Conservation (phyloP, 2,113 vertebrate genomes). For the Nothocercus nigrocapillus region DNA sequence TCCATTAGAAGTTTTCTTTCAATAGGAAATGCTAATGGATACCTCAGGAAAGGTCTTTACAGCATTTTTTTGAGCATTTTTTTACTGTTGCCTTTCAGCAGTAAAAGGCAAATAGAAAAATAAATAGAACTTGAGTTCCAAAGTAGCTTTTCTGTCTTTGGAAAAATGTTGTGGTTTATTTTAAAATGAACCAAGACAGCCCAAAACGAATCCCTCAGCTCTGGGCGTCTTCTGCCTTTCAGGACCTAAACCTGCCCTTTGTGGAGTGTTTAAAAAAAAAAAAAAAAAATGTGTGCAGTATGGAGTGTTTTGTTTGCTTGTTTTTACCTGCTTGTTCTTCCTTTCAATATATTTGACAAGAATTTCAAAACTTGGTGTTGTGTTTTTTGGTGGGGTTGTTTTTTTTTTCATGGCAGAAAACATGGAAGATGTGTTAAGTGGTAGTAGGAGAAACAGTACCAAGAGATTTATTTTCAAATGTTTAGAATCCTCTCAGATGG, state of each 20-base stretch:
- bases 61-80: neutral
- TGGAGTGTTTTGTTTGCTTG: neutral
- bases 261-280: neutral
- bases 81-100: neutral
- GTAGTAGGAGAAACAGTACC: neutral
- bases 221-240: neutral
- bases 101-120: neutral
- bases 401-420: neutral
- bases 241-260: neutral
- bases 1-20: neutral
- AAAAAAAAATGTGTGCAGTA: neutral
- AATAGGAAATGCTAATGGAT: neutral
- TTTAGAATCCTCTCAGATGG: conserved; percentile 24
- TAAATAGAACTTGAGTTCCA: neutral
- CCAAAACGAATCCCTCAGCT: neutral
- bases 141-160: neutral
- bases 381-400: neutral
- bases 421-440: neutral
- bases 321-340: neutral
- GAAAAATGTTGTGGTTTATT: neutral
- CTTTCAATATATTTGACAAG: neutral
- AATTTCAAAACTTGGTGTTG: neutral
- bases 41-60: neutral
- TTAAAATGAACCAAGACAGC: neutral
- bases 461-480: conserved; percentile 49